Conservation (phyloP, 2,113 vertebrate species). For the Eublepharis macularius region DNA sequence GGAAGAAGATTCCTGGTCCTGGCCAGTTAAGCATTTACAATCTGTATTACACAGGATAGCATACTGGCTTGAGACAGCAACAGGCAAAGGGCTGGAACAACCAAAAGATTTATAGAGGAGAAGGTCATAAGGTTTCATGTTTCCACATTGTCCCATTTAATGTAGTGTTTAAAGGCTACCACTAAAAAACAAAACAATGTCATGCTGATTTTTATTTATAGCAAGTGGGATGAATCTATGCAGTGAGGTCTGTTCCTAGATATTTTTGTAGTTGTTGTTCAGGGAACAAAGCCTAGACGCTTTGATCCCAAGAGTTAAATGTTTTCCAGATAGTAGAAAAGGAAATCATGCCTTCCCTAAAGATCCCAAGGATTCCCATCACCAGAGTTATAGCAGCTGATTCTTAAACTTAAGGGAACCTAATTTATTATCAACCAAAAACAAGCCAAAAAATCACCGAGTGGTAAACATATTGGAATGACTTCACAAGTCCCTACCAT, state of each 20-base stretch:
- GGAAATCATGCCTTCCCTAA: not conserved
- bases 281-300: not conserved
- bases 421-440: not conserved
- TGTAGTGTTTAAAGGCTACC: slow-evolving; percentile 30
- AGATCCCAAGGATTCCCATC: not conserved
- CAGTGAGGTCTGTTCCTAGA: not conserved
- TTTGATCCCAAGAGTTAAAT: not conserved
- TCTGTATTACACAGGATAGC: fast-evolving
- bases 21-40: slow-evolving; percentile 4
- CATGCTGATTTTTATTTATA: not conserved
- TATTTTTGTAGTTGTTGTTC: not conserved
- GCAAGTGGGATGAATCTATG: not conserved
- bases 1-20: not conserved
- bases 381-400: not conserved
- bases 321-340: not conserved
- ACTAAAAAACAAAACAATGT: slow-evolving; percentile 11
- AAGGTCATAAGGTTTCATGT: slow-evolving; percentile 26
- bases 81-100: not conserved
- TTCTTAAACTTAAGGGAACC: not conserved
- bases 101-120: not conserved
- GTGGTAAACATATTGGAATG: not conserved
- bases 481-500: not conserved
- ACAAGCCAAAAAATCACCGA: not conserved
- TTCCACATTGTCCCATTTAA: slow-evolving; percentile 32
- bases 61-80: not conserved